Evolutionary conservation across 2,113 vertebrate genomes (phyloP).

Genomic region (Isichthys henryi): DNA sequence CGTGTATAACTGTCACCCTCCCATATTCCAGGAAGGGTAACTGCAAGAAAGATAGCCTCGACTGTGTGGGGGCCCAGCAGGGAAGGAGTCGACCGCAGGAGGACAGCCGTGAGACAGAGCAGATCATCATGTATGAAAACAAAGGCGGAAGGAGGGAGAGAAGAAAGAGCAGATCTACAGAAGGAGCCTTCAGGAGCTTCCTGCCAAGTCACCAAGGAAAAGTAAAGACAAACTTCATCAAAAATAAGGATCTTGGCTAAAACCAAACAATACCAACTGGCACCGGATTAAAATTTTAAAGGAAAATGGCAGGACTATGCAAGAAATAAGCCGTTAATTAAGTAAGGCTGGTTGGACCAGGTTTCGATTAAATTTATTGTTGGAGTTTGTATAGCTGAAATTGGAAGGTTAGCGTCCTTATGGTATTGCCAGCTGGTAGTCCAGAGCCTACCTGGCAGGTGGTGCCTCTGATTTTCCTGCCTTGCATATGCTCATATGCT

Average conservation of each 20-base stretch:
- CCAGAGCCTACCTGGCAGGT: conserved; percentile 11
- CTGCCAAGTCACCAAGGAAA: not conserved
- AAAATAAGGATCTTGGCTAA: conserved; percentile 2
- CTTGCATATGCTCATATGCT: conserved; percentile 18
- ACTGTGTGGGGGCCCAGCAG: not conserved
- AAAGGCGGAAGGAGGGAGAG: not conserved
- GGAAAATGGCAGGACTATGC: not conserved
- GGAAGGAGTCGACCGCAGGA: not conserved
- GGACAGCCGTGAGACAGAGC: not conserved
- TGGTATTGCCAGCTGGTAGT: conserved; percentile 10
- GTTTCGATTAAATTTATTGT: not conserved
- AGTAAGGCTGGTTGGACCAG: not conserved
- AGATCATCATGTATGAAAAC: not conserved
- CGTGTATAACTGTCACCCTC: not conserved
- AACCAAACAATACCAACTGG: not conserved
- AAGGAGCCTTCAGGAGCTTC: not conserved
- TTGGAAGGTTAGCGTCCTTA: conserved; percentile 12
- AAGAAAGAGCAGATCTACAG: not conserved
- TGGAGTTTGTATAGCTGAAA: not conserved
- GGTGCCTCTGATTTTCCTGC: not conserved
- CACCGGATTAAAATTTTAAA: not conserved
- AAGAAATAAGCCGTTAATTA: not conserved
- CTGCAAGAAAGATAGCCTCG: not conserved
- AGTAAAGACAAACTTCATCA: not conserved
- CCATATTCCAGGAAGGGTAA: not conserved